Evolutionary conservation across 2,113 vertebrate genomes (phyloP).

Genomic region (Pungitius pungitius): DNA sequence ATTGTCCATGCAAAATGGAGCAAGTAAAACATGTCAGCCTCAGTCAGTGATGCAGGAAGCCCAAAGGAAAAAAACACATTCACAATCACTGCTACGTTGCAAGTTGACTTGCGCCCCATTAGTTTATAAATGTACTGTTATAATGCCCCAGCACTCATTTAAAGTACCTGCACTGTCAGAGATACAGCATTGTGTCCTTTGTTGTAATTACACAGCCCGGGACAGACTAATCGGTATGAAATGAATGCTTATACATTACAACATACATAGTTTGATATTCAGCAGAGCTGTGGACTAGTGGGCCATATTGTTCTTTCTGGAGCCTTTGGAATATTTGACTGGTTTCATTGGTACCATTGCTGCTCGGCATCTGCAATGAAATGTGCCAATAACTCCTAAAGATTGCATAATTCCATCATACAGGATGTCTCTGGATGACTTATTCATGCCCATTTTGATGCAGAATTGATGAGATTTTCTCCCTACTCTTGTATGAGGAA

Average conservation of each 20-base stretch:
- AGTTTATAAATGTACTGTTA: neutral
- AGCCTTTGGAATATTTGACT: neutral
- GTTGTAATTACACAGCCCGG: neutral
- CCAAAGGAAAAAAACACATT: neutral
- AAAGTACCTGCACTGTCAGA: neutral
- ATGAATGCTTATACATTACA: neutral
- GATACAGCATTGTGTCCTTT: neutral
- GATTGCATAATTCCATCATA: slow-evolving; percentile 45
- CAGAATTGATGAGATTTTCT: slow-evolving; percentile 49
- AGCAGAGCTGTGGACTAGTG: neutral
- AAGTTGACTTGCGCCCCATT: slow-evolving; percentile 3
- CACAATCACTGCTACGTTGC: neutral
- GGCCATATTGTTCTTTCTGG: neutral
- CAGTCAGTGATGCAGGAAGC: neutral
- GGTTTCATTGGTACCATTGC: slow-evolving; percentile 1
- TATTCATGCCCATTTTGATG: slow-evolving; percentile 40
- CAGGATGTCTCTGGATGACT: slow-evolving; percentile 33
- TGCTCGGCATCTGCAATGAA: slow-evolving; percentile 16
- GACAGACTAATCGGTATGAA: neutral
- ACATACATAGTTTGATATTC: neutral
- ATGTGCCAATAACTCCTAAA: slow-evolving; percentile 12
- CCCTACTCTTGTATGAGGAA: slow-evolving; percentile 34
- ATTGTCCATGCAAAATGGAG: slow-evolving; percentile 37
- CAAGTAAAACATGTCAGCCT: slow-evolving; percentile 21
- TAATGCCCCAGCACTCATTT: slow-evolving; percentile 1